These are phyloP conservation scores for Pionites leucogaster DNA, from an alignment of 2,113 vertebrate genomes.

Conservation along the genomic window DNA sequence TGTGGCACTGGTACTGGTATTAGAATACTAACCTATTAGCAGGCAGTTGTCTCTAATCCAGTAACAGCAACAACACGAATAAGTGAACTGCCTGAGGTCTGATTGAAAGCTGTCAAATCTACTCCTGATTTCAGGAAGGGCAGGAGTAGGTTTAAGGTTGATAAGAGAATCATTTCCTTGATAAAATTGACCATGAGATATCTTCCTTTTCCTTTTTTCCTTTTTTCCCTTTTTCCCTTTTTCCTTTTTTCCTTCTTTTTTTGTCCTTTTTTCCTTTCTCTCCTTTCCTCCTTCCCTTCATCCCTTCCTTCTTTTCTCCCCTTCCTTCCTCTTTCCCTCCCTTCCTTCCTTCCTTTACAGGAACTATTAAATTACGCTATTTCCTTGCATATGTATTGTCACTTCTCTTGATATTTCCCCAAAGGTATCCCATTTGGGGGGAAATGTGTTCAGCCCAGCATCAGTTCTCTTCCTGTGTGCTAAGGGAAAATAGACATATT, in stretches of 20 bases:
- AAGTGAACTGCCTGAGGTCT: neutral
- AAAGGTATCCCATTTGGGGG: neutral
- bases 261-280: too few species aligned
- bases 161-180: neutral
- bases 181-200: neutral
- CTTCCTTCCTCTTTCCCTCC: too few species aligned
- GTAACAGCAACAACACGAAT: neutral
- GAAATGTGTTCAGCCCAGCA: neutral
- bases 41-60: neutral
- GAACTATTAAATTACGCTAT: neutral
- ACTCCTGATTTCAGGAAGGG: neutral
- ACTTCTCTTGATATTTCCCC: neutral
- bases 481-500: constrained; percentile 21
- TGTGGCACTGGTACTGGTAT: neutral
- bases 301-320: too few species aligned
- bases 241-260: too few species aligned
- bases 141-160: neutral
- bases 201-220: too few species aligned
- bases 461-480: neutral
- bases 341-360: neutral
- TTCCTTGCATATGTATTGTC: neutral
- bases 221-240: too few species aligned
- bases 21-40: neutral
- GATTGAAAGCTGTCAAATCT: neutral
- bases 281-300: too few species aligned